phyloP scores from a whole-genome alignment of 2,888 invertebrate species.

The Hemicrepidius hirtus region DNA sequence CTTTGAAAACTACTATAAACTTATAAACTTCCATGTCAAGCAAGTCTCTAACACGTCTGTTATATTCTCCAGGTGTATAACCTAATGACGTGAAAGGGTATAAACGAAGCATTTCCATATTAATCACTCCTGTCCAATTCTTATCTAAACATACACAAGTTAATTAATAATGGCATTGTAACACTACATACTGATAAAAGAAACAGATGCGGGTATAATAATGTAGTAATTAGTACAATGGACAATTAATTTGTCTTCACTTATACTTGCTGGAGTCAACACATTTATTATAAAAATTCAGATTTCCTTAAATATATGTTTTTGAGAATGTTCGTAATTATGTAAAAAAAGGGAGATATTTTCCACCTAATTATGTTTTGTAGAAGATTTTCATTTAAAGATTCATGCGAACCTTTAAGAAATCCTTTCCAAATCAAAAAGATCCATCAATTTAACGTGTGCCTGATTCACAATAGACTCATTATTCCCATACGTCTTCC shows the following conservation, averaged over 20 bases:
- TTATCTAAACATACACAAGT: slow-evolving; percentile 7
- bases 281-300: no score
- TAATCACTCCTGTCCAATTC: slow-evolving; percentile 24
- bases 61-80: slow-evolving; percentile 28
- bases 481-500: slow-evolving; percentile 63
- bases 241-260: no score
- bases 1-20: slow-evolving; percentile 39
- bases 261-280: no score
- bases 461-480: slow-evolving; percentile 57
- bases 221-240: no score
- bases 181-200: no score
- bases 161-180: slow-evolving; percentile 7
- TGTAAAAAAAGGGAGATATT: no score
- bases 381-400: neutral
- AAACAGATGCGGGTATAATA: no score
- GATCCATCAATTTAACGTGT: slow-evolving; percentile 52
- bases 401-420: slow-evolving; percentile 13
- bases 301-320: no score
- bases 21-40: slow-evolving; percentile 1
- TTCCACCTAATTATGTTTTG: no score
- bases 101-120: slow-evolving; percentile 35
- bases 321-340: no score
- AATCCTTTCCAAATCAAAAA: slow-evolving; percentile 22
- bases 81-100: slow-evolving; percentile 29
- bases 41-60: slow-evolving; percentile 25